These are phyloP conservation scores for Lycophotia porphyrea DNA, from an alignment of 2,888 invertebrate genomes.

Conservation along the genomic window DNA sequence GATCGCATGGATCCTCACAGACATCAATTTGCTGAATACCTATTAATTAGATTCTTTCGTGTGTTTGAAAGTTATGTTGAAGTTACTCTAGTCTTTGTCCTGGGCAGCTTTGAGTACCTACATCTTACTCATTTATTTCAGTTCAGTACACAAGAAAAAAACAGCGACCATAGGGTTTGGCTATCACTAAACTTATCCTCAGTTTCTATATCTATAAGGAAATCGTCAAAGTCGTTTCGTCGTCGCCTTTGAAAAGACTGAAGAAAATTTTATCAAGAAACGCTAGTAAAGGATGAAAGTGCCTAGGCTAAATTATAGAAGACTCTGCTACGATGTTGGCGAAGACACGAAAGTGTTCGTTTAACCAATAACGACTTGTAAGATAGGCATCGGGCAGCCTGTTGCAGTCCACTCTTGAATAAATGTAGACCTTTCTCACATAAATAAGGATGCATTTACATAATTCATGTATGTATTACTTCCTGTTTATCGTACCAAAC, in stretches of 20 bases:
- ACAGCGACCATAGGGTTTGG: conserved; percentile 5
- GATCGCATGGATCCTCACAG: conserved; percentile 23
- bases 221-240: conserved; percentile 1
- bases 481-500: conserved; percentile 47
- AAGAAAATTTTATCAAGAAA: conserved; percentile 35
- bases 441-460: conserved; percentile 51
- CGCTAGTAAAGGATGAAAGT: conserved; percentile 26
- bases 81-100: conserved; percentile 19
- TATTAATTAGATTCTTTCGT: conserved; percentile 60
- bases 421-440: conserved; percentile 23
- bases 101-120: conserved; percentile 8
- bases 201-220: conserved; percentile 16
- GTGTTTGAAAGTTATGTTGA: conserved; percentile 37
- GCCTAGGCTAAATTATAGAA: conserved; percentile 36
- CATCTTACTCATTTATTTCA: conserved; percentile 10
- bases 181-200: conserved; percentile 29
- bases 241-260: conserved; percentile 31
- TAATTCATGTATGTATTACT: conserved; percentile 42
- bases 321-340: conserved; percentile 29
- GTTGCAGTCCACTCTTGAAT: conserved; percentile 36
- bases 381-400: conserved; percentile 44
- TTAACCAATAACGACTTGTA: conserved; percentile 48
- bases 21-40: conserved; percentile 60
- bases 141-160: conserved; percentile 30
- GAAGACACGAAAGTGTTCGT: conserved; percentile 35